phyloP scores from a whole-genome alignment of 2,113 vertebrate genomes.

The Chloroceryle aenea region DNA sequence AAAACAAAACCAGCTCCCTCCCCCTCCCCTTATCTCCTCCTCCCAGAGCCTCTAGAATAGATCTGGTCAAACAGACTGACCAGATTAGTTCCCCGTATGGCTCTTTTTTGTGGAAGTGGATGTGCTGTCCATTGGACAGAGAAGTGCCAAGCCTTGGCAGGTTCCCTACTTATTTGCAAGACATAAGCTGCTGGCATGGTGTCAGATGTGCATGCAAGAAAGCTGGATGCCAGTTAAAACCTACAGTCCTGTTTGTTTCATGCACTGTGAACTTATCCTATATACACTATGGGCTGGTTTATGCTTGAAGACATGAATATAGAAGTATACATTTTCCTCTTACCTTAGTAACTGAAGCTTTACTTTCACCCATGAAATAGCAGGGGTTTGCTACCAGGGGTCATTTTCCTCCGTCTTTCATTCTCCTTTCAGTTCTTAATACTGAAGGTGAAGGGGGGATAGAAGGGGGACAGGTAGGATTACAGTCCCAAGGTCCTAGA shows the following conservation, averaged over 20 bases:
- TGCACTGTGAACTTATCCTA: slow-evolving; percentile 60
- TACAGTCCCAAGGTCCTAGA: slow-evolving; percentile 65
- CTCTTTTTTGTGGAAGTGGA: slow-evolving; percentile 22
- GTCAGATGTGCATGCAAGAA: slow-evolving; percentile 55
- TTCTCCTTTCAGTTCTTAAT: not conserved
- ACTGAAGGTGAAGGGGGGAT: not conserved
- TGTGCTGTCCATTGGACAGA: slow-evolving; percentile 40
- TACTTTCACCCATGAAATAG: not conserved
- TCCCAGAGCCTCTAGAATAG: slow-evolving; percentile 18
- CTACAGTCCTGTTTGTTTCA: slow-evolving; percentile 50
- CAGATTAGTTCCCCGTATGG: not conserved
- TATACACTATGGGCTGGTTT: slow-evolving; percentile 50
- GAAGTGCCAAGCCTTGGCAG: slow-evolving; percentile 42
- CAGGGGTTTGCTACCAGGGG: slow-evolving; percentile 18
- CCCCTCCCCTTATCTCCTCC: not conserved
- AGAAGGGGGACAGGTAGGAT: not conserved
- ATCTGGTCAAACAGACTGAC: slow-evolving; percentile 7
- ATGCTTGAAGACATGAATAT: slow-evolving; percentile 15
- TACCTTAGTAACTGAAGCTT: slow-evolving; percentile 5
- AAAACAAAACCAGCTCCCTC: not conserved
- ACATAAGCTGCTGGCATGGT: slow-evolving; percentile 43
- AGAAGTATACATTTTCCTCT: slow-evolving; percentile 20
- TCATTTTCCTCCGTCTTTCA: not conserved
- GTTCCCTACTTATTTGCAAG: slow-evolving; percentile 54
- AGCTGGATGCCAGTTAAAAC: slow-evolving; percentile 50